Base-by-base conservation (phyloP, 2,888 invertebrate genomes). In the Andrena chrysosceles region DNA sequence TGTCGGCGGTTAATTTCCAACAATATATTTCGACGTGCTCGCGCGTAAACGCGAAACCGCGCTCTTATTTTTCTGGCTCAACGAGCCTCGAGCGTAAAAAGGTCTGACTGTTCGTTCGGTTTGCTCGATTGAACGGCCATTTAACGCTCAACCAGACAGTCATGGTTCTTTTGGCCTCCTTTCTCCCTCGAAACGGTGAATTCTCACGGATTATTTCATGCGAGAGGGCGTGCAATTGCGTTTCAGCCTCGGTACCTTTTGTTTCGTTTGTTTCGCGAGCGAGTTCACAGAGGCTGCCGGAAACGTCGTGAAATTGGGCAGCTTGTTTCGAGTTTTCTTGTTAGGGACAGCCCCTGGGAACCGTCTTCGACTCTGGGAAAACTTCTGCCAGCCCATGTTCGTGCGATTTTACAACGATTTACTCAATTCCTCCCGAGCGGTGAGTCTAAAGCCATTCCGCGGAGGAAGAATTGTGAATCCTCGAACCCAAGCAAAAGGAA, bases 131-230 rank as follows among this genome's bases (percentile, higher is more conserved):
- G 85, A 73, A 75, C 81, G 83, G 62, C 74, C 81, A 75, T 87
- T 87, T 87, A 85, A 87, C 87, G 86, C 86, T 83, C 85, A 77
- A 83, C 81, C 86, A 73, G 70, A 63, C 85, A 26, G 80, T 52
- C 72, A 70, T 64, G 54, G 54, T 70, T 75, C 56, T 71, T 54
- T 71, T 63, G 62, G 29, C 64, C 29, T 26, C 31, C 35, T 63
- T 31, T 23, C 16, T 16, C 20, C 48, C 23, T 5, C 13, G 16
- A 29, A 60, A 33, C 31, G 10, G 33, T 10, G 64, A 33, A 60
- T 77, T 67, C 59, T 75, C 64, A 54, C 56, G 26, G 54, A 69
- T 72, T 75, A 69, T 26, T 26, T 73, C 62, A 69, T 64, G 48
- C 78, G 49, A 31, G 48, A 33, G 54, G 60, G 48, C 31, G 31